Base-by-base conservation (phyloP, 2,888 invertebrate genomes). In the Tachystola acroxantha region DNA sequence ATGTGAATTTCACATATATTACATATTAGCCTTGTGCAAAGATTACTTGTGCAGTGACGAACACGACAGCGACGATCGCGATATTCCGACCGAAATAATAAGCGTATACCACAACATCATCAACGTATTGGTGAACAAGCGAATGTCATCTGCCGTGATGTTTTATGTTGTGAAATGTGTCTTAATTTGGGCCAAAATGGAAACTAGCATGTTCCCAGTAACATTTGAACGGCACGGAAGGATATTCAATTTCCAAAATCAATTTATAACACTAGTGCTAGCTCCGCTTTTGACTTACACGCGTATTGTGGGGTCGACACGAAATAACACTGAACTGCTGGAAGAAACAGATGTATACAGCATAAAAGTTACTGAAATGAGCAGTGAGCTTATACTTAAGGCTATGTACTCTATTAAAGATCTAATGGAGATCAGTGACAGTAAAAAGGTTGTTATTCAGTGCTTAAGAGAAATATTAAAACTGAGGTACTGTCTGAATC, bases 171-270 rank as follows among this genome's bases (percentile, higher is more conserved):
- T 58, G 4, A 53, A 53, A 11, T 53, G 56, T 20, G 50, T 48
- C 28, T 42, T 60, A 38, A 58, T 62, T 36, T 65, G 58, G 56
- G 43, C 50, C 2, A 52, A 54, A 33, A 40, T 55, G 7, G 57
- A 55, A n/a, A 43, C 36, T 4, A 43, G 40, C 14, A 7, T 48
- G 1, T 39, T 38, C n/a, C 43, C 57, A 9, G 36, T 53, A 3
- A 50, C 47, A 10, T 64, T 64, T 43, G 57, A 62, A 37, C 52
- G 55, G 30, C 54, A 62, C 35, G 68, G 65, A 3, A 50, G 50
- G 13, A 52, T 42, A 10, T 55, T 53, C n/a, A 49, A 52, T 7
- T 41, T 64, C 3, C 52, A 54, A 7, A 47, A 59, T 26, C 69
- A 69, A 38, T 49, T 66, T 7, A 37, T 64, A 10, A 32, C 47